Conservation (phyloP, 2,797 vertebrate genomes). For the Malurus leucopterus region DNA sequence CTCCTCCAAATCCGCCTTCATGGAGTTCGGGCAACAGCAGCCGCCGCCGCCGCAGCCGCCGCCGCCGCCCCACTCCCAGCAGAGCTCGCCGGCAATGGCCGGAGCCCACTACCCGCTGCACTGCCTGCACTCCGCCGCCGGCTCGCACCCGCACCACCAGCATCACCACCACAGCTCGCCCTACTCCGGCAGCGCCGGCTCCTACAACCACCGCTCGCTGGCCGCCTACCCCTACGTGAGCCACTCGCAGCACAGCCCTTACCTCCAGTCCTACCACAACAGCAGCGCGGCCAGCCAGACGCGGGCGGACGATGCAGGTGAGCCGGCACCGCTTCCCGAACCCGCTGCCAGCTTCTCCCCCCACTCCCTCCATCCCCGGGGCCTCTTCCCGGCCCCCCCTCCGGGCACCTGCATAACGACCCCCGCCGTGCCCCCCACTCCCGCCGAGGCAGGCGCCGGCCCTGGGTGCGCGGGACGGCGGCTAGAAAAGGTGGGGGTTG, state of each 20-base stretch:
- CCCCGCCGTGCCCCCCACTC: background rate
- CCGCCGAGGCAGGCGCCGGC: background rate
- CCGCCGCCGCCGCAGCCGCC: constrained; percentile 62
- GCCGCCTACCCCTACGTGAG: constrained; percentile 95
- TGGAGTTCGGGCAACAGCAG: constrained; percentile 95
- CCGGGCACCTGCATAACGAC: background rate
- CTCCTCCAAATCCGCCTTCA: constrained; percentile 98
- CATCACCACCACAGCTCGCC: constrained; percentile 85
- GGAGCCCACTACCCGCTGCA: constrained; percentile 95
- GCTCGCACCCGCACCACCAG: constrained; percentile 87
- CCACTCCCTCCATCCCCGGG: background rate
- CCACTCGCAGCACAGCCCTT: constrained; percentile 96
- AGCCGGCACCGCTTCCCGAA: constrained; percentile 66
- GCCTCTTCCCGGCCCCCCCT: background rate
- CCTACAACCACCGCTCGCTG: constrained; percentile 90
- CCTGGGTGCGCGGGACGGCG: background rate
- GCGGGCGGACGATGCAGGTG: constrained; percentile 95
- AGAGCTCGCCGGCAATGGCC: constrained; percentile 96
- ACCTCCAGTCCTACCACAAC: constrained; percentile 94
- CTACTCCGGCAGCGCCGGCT: constrained; percentile 79
- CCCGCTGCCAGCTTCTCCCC: background rate
- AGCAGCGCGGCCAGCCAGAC: constrained; percentile 88
- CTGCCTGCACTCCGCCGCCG: constrained; percentile 90
- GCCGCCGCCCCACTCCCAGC: constrained; percentile 61
- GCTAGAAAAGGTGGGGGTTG: background rate